Percentiles rank a stretch among this genome's conserved stretches.
phyloP scores from a whole-genome alignment of 2,797 vertebrate genomes.

The Vultur gryphus region DNA sequence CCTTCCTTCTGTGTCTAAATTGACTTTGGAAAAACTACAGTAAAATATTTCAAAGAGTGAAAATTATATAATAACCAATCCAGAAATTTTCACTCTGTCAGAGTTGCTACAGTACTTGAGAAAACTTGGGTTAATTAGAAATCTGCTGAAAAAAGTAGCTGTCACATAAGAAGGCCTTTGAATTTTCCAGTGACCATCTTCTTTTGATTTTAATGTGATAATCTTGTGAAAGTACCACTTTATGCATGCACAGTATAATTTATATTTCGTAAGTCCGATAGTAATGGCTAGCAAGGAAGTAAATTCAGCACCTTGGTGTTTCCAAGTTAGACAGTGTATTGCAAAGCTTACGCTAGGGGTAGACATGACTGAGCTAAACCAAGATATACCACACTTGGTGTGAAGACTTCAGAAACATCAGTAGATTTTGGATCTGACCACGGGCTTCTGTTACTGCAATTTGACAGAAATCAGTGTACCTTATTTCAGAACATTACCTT shows the following conservation, averaged over 20 bases:
- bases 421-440: neutral
- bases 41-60: neutral
- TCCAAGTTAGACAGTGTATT: neutral
- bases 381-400: neutral
- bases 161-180: neutral
- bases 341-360: neutral
- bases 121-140: neutral
- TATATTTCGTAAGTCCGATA: rapidly evolving
- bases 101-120: neutral
- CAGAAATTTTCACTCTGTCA: neutral
- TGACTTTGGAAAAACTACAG: neutral
- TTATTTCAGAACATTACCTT: neutral
- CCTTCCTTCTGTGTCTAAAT: neutral
- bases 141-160: neutral
- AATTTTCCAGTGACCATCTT: neutral
- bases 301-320: neutral
- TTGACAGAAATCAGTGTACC: neutral
- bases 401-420: too few relatives aligned
- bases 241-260: neutral
- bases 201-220: neutral
- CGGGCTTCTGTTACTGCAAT: neutral
- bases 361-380: neutral
- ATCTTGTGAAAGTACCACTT: neutral
- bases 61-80: neutral
- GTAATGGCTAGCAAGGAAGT: neutral